Evolutionary conservation across 2,888 invertebrate species (phyloP), one percentile per base, ranked within the genome.

Genomic region (Agonopterix subpropinquella): DNA sequence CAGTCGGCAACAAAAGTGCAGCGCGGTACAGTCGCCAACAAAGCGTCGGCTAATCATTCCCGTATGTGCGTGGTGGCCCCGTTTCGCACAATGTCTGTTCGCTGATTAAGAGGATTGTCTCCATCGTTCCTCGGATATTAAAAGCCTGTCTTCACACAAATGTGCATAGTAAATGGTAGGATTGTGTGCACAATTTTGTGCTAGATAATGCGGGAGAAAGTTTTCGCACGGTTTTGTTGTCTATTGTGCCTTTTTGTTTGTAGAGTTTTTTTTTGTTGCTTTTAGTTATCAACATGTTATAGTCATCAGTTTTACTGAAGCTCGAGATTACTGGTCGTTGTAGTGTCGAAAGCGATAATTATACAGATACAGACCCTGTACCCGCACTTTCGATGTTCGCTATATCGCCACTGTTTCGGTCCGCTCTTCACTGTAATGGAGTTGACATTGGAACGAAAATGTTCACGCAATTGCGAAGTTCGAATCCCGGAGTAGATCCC

Each of bases 51-150:
- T 80, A 87, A 88, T 87, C 86, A 85, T 73, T 68, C 67, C 28
- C 28, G 28, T 28, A 28, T 76, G 71, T 74, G 70, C 70, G 42
- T 8, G 42, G 81, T 87, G 87, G 84, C 87, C 87, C 73, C 78
- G 73, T 88, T 88, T 77, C 77, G 69, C 72, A 82, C 85, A 87
- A 79, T 87, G 87, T 87, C 84, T 83, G 79, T 64, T 60, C 69
- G 61, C 72, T 88, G 87, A 88, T 88, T 87, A 88, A 88, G 87
- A 85, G 87, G 85, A 88, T 88, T 88, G 87, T 88, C 87, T 86
- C 84, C 81, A 70, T 67, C 73, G 73, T 75, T 81, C 73, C 81
- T 83, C 78, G 72, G 77, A 81, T 86, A 86, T 86, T 86, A 86
- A 86, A 86, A 84, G 72, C 77, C 64, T 80, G 77, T 84, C 85